Base-by-base conservation (phyloP, 2,888 invertebrate species). In the Plemyria rubiginata region DNA sequence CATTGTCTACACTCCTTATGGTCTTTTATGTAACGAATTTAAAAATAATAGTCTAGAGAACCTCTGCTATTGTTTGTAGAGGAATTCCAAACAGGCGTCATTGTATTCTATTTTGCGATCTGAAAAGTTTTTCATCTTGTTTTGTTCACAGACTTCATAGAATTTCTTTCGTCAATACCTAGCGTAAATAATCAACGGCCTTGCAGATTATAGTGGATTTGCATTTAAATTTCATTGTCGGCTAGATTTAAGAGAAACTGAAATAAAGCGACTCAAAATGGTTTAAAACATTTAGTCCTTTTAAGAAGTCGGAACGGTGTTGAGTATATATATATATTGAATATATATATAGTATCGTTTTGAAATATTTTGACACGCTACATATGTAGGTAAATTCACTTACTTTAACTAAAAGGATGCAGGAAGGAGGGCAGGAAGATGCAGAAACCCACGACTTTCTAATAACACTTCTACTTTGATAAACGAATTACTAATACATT, bases 191-290 rank as follows among this genome's bases (percentile, higher is more conserved):
- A 38, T 38, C 11, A 8, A 11, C 52, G 45, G 15, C 60, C 51
- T 60, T 51, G 60, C 36, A 7, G 0, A 45, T 28, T 55, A 38
- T 11, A 38, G 36, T 40, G 13, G 29, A 40, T 53, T 32, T 57
- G 32, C 38, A 62, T 57, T 16, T 43, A 53, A 49, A 49, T 52
- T 53, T 29, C 36, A 54, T 29, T 40, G 45, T 48, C 32, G 49
- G 29, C 8, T 38, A 11, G 36, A 32, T 38, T 38, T 11, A 7
- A 38, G 36, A 32, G 32, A 5, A 5, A 32, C 32, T 8, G 32
- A 60, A 60, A 60, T 36, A 49, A 49, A 38, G 36, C 16, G 16
- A 32, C 13, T 29, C n/a, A 49, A 8, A 49, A 46, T 6, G 16
- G 11, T 53, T 53, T 52, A 38, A 41, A 50, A 53, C 43, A 13